Evolutionary conservation across 2,888 invertebrate genomes (phyloP), one percentile per base, ranked within the genome.

Genomic region (Eudasyphora cyanicolor): DNA sequence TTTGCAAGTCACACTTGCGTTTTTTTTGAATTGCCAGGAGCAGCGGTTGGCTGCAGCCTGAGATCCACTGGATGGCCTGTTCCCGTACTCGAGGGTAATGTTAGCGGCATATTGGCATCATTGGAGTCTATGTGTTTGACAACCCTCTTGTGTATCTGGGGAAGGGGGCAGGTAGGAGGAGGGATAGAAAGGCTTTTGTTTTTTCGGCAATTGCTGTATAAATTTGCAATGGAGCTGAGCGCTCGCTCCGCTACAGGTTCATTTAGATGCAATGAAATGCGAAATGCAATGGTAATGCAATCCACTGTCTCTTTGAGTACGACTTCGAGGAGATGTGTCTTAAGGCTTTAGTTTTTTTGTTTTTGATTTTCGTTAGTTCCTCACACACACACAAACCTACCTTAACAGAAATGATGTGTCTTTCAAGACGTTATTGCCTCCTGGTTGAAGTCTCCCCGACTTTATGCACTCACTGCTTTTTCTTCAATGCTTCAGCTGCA

Each of bases 1-100:
- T 84, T 84, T 84, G 84, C 84, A 84, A 84, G 78, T 84, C 84
- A 81, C 84, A 84, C 81, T 84, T 81, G 79, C 21, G 77, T 74
- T 71, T 29, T 62, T 80, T 42, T 74, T 42, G 17, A 17, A 29
- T 12, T 42, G 62, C 32, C 79, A 75, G 2, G 75, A 71, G 54
- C 75, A 78, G 54, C 38, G 76, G 49, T 38, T 38, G 2, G 51
- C 45, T 17, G 45, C 24, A 71, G n/a, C n/a, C n/a, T n/a, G n/a
- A n/a, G n/a, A n/a, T n/a, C n/a, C n/a, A n/a, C n/a, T n/a, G n/a
- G n/a, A n/a, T n/a, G n/a, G n/a, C n/a, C n/a, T n/a, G n/a, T n/a
- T n/a, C 35, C 10, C 49, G n/a, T 17, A 17, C 49, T 49, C 17
- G 49, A 64, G 8, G 35, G 29, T 29, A 27, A 29, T 38, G 35